Base-by-base conservation (phyloP, 2,888 invertebrate genomes). In the Caenorhabditis sp. region DNA sequence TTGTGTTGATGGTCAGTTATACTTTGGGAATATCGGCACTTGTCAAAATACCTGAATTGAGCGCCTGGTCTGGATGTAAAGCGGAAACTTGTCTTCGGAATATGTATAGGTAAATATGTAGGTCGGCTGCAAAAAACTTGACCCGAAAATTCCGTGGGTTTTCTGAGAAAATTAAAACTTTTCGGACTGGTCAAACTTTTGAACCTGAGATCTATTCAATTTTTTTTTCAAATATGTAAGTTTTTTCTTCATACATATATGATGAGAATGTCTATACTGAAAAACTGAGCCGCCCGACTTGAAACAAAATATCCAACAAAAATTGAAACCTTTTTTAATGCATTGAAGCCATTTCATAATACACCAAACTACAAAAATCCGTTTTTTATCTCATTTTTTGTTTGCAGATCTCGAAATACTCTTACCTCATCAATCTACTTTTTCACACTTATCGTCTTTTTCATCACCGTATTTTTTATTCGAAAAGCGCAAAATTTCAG, bases 21-120 rank as follows among this genome's bases (percentile, higher is more conserved):
- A 76, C 85, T 0, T 62, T 84, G 50, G 76, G 76, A 0, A 66
- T 81, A 5, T 80, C 78, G 1, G 85, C 85, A 1, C 58, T 85
- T 19, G 82, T 81, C 12, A 84, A 83, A 58, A 81, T 85, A 24
- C 83, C 83, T 1, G 59, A 64, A n/a, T 62, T 85, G n/a, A 83
- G 83, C 57, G 77, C 77, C 21, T 84, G 83, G 79, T 83, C 83
- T 14, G 79, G 83, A 8, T 85, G 85, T 62, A 81, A 81, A 69
- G 69, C 81, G 57, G 85, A 85, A 63, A 85, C 85, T n/a, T 85
- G 85, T 66, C 65, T 82, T 43, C 62, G 85, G 49, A 67, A 66
- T 26, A 77, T 81, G 78, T 78, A 78, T 58, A 75, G 75, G 74
- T 79, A 37, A 2, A 14, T 24, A 12, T 10, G 26, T n/a, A 10